Base-by-base conservation (phyloP, 2,113 vertebrate species). In the Sander vitreus region DNA sequence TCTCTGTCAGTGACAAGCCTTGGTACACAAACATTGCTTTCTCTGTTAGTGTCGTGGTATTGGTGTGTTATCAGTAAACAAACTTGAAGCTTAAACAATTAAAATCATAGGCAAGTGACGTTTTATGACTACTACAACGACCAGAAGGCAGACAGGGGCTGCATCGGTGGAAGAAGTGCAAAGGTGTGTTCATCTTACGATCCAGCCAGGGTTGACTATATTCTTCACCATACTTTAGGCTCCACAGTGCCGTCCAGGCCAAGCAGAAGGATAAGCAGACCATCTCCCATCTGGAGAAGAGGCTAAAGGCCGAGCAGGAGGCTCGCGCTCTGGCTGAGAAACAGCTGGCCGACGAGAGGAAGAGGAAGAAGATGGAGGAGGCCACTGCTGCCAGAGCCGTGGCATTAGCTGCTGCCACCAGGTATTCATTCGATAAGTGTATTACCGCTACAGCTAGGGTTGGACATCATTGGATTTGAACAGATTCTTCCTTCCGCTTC, bases 221-320 rank as follows among this genome's bases (percentile, higher is more conserved):
- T 67, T 43, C 59, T 9, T 73, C 19, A 63, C 21, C n/a, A n/a
- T 25, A 0, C 47, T 43, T 27, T 4, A 99, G 98, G 93, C 96
- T 99, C 89, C 97, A 99, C 94, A 97, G 96, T 67, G 96, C 98
- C 51, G 96, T 99, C 64, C 98, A 99, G 87, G 97, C 97, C 95
- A 99, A 99, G 89, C 98, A 99, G 81, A 99, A 99, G 93, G 98
- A 99, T 86, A 99, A 99, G 88, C 98, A 99, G 90, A 98, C 94
- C 65, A 97, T 99, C 94, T 96, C 96, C 86, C 97, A 98, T 95
- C 93, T 99, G 94, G 98, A 99, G 95, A 99, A 99, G 93, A 96
- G 97, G 63, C 95, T 99, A 47, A 99, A 99, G 94, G 97, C 96
- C 9, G 98, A 99, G 93, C 98, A 98, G 93, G 98, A 99, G 86